phyloP scores from a whole-genome alignment of 2,888 invertebrate species.

The Aricia artaxerxes region DNA sequence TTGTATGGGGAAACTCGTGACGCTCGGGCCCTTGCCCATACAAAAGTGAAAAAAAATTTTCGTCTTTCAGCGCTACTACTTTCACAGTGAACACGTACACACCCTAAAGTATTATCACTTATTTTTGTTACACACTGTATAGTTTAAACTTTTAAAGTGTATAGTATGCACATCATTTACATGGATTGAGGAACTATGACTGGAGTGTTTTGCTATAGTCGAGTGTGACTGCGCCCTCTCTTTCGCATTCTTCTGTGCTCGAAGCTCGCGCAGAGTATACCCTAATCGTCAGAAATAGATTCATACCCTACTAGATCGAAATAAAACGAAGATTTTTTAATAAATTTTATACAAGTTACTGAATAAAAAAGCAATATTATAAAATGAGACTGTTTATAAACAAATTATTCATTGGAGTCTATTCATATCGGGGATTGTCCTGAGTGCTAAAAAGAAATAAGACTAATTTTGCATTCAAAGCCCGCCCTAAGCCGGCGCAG shows the following conservation, averaged over 20 bases:
- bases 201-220: too few relatives aligned
- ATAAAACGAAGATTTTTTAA: not conserved
- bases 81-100: too few relatives aligned
- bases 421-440: slow-evolving; percentile 66
- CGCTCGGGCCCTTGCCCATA: too few relatives aligned
- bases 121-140: too few relatives aligned
- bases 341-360: not conserved
- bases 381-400: slow-evolving; percentile 50
- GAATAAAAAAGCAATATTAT: not conserved
- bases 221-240: not conserved
- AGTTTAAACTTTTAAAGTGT: too few relatives aligned
- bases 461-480: slow-evolving; percentile 78
- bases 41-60: too few relatives aligned
- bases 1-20: too few relatives aligned
- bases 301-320: not conserved
- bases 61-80: too few relatives aligned
- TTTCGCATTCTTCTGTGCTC: not conserved
- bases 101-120: too few relatives aligned
- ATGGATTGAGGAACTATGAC: too few relatives aligned
- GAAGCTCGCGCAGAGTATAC: too few relatives aligned
- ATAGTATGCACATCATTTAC: too few relatives aligned
- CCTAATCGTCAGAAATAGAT: not conserved
- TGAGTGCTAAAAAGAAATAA: slow-evolving; percentile 79
- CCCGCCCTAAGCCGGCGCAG: slow-evolving; percentile 68
- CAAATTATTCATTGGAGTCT: slow-evolving; percentile 69